Evolutionary conservation across 2,797 vertebrate genomes (phyloP), one percentile per base, ranked within the genome.

Genomic region (Poeciliopsis presidionis): DNA sequence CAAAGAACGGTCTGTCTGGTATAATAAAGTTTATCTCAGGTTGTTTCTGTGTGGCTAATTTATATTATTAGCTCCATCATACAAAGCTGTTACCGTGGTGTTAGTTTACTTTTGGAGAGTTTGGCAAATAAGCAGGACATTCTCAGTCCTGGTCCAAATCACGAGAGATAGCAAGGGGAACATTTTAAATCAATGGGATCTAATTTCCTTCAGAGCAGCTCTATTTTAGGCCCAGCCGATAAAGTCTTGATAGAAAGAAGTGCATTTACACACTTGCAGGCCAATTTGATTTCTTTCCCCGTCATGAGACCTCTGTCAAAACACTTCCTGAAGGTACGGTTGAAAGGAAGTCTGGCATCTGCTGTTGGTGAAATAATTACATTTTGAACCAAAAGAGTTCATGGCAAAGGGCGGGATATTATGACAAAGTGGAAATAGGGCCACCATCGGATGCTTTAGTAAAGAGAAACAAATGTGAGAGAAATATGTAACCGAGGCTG

Each of bases 241-340:
- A 51, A 80, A 72, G 75, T 73, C 81, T 55, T 83, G 47, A 81
- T 83, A 69, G 70, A 87, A 76, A 84, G 82, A 89, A 91, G 92
- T 69, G 69, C 74, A 83, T 85, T 85, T 80, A 81, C 87, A 88
- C 78, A 87, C 83, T 83, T 71, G 81, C 75, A 85, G 81, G 82
- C 79, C 86, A 80, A 78, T 87, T 84, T 82, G 75, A 87, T 90
- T 86, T 82, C 49, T 89, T 86, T 90, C 78, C 87, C 80, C 71
- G 85, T 91, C 88, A 86, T 81, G 87, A 87, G 90, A 90, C 83
- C 85, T 84, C 82, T 83, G 89, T 90, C 83, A 82, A 81, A 85
- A 75, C 81, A 88, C 90, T 93, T 95, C 94, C 94, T 94, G 93
- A 88, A 93, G 91, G 93, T 94, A 88, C 85, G 91, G 93, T 93